A percentile compares a stretch with the other conserved stretches of the same genome.
Evolutionary conservation across 2,888 invertebrate genomes (phyloP).

Genomic region (Nomada ferruginata): DNA sequence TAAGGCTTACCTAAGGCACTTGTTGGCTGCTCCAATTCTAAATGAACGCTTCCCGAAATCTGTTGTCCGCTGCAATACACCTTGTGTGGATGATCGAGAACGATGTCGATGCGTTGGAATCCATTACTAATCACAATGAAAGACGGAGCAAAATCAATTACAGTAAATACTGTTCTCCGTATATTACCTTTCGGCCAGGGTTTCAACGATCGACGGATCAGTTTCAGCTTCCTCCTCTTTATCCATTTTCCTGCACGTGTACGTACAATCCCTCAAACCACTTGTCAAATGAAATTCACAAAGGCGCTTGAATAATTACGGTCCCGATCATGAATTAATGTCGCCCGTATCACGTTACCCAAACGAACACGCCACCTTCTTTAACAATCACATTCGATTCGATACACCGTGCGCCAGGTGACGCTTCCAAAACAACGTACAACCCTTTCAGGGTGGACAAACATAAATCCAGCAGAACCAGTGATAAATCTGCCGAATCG

Average conservation of each 20-base stretch:
- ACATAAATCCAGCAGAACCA: neutral
- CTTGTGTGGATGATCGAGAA: slow-evolving; percentile 72
- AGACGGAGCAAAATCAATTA: neutral
- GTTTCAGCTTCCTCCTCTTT: slow-evolving; percentile 26
- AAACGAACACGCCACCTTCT: neutral
- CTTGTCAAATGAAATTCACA: neutral
- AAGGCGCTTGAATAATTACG: neutral
- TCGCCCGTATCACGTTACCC: neutral
- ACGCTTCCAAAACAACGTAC: slow-evolving; percentile 6
- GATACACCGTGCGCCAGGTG: neutral
- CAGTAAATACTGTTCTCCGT: neutral
- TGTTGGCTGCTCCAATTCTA: slow-evolving; percentile 69
- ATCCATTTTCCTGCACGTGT: slow-evolving; percentile 38
- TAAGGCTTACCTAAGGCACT: slow-evolving; percentile 69
- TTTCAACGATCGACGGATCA: slow-evolving; percentile 22
- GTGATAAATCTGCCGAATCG: neutral
- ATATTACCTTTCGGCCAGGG: slow-evolving; percentile 48
- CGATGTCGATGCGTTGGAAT: slow-evolving; percentile 70
- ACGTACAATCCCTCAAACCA: neutral
- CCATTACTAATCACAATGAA: slow-evolving; percentile 69
- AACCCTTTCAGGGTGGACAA: neutral
- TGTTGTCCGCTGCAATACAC: slow-evolving; percentile 74
- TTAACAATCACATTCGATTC: neutral
- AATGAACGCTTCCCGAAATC: slow-evolving; percentile 71
- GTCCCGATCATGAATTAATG: neutral